Evolutionary conservation across 2,113 vertebrate genomes (phyloP).

Genomic region (Helogale parvula): DNA sequence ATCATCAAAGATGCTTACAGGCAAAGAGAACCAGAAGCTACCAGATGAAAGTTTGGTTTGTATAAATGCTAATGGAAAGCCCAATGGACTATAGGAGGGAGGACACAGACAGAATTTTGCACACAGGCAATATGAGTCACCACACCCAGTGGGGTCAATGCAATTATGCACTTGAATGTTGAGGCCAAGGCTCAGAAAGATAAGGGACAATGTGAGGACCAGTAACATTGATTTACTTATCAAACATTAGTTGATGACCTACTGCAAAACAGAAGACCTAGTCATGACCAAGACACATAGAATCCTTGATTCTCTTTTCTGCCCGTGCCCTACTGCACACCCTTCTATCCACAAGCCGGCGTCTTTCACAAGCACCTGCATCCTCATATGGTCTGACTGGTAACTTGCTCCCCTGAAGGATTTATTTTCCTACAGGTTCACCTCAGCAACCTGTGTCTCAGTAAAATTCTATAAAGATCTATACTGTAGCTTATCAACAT

Average conservation of each 20-base stretch:
- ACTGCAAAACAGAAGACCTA: background rate
- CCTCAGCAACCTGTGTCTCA: background rate
- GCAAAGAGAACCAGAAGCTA: background rate
- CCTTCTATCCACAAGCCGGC: background rate
- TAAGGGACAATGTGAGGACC: background rate
- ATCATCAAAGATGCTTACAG: background rate
- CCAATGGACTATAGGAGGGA: background rate
- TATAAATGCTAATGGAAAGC: background rate
- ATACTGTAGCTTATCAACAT: background rate
- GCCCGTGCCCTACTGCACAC: background rate
- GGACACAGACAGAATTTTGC: background rate
- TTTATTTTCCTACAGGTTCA: background rate
- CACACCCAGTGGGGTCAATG: background rate
- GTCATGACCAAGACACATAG: background rate
- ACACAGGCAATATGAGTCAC: background rate
- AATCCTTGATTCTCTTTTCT: background rate
- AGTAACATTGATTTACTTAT: background rate
- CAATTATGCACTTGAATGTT: background rate
- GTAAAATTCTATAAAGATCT: background rate
- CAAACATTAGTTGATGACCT: background rate
- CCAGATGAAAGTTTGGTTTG: background rate
- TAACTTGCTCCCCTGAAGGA: background rate
- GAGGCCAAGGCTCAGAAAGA: conserved; percentile 5
- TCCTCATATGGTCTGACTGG: background rate
- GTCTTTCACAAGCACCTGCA: no score